Conservation (phyloP, 2,888 invertebrate genomes). For the Nemotelus nigrinus region DNA sequence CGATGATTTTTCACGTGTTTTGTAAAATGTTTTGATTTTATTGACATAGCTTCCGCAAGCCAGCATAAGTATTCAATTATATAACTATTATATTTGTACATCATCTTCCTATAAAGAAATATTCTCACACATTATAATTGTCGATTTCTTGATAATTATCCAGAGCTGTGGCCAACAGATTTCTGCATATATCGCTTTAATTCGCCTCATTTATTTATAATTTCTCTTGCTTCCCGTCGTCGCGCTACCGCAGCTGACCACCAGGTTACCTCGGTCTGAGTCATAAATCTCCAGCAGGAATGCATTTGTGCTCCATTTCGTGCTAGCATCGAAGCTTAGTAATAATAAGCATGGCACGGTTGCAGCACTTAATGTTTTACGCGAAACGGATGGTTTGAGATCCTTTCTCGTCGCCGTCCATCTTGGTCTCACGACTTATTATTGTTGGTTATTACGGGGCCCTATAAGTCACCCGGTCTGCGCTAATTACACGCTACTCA, state of each 20-base stretch:
- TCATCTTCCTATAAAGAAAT: too few relatives aligned
- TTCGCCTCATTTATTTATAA: conserved; percentile 40
- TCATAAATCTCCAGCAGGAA: conserved; percentile 45
- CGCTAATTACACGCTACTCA: conserved; percentile 44
- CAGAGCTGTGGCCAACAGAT: conserved; percentile 22
- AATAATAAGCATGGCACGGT: conserved; percentile 37
- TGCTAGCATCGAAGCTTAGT: conserved; percentile 18
- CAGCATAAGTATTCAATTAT: too few relatives aligned
- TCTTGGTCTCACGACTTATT: conserved; percentile 43
- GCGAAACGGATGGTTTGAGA: conserved; percentile 35
- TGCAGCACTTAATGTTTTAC: conserved; percentile 41
- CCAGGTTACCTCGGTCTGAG: conserved; percentile 38
- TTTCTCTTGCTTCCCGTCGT: neutral
- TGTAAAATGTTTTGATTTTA: too few relatives aligned
- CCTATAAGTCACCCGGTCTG: conserved; percentile 42
- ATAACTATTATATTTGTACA: too few relatives aligned
- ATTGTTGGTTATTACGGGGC: conserved; percentile 37
- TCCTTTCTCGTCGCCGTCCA: conserved; percentile 39
- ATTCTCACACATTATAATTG: conserved; percentile 20
- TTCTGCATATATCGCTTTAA: conserved; percentile 18
- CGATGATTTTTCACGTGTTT: too few relatives aligned
- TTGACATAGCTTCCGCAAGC: too few relatives aligned
- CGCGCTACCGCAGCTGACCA: conserved; percentile 24
- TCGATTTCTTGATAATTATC: conserved; percentile 36
- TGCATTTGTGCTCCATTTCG: conserved; percentile 30